Conservation (phyloP, 2,797 vertebrate species). For the Helicolenus hilgendorfi region DNA sequence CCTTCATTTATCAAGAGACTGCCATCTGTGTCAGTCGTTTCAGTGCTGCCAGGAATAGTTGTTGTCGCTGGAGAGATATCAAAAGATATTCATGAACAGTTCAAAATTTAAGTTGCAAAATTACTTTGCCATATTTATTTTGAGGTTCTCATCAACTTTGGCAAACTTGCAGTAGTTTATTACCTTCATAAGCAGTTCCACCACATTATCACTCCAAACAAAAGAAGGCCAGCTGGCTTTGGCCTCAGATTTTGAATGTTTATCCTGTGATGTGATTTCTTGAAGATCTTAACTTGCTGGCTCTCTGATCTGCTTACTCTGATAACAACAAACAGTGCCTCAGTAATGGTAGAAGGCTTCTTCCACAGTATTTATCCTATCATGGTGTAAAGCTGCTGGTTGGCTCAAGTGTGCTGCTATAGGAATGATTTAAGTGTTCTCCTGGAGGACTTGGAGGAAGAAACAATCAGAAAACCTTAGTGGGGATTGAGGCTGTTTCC, state of each 20-base stretch:
- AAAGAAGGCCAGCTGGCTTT: not conserved
- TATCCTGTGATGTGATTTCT: not conserved
- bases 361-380: not conserved
- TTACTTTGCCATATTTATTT: not conserved
- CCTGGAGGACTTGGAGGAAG: not conserved
- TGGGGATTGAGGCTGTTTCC: not conserved
- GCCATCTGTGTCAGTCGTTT: not conserved
- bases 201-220: not conserved
- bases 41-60: not conserved
- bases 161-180: not conserved
- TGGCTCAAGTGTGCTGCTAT: not conserved
- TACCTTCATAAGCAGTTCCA: not conserved
- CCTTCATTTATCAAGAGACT: not conserved
- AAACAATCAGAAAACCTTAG: not conserved
- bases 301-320: not conserved
- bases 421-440: conserved; percentile 18
- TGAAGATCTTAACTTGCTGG: not conserved
- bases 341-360: not conserved
- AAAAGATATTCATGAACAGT: not conserved
- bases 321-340: not conserved
- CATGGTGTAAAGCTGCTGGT: not conserved
- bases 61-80: not conserved
- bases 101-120: not conserved
- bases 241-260: not conserved
- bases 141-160: not conserved